phyloP scores from a whole-genome alignment of 2,797 vertebrate genomes.

The Sebastolobus alascanus region DNA sequence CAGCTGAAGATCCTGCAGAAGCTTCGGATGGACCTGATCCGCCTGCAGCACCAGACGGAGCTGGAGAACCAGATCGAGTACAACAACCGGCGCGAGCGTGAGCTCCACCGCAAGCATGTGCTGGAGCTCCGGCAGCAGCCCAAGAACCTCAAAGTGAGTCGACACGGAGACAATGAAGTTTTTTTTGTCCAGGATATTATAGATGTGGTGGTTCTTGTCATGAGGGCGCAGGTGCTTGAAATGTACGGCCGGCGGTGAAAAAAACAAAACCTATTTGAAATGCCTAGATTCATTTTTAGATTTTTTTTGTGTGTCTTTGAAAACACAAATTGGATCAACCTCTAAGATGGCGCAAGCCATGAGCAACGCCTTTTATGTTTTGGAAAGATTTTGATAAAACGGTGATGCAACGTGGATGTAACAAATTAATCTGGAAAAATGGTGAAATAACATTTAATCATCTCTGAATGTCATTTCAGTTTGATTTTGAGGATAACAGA shows the following conservation, averaged over 20 bases:
- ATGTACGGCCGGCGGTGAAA: neutral
- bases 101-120: slow-evolving; percentile 98
- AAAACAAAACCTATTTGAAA: neutral
- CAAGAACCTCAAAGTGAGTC: slow-evolving; percentile 94
- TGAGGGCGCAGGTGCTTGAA: neutral
- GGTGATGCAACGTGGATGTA: slow-evolving; percentile 74
- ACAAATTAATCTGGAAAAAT: slow-evolving; percentile 53
- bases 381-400: slow-evolving; percentile 46
- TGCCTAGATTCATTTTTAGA: neutral
- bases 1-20: slow-evolving; percentile 98
- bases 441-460: slow-evolving; percentile 34
- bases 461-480: slow-evolving; percentile 31
- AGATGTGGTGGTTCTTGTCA: neutral
- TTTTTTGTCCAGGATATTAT: neutral
- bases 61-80: slow-evolving; percentile 99
- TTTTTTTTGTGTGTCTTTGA: slow-evolving; percentile 20
- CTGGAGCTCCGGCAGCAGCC: slow-evolving; percentile 99
- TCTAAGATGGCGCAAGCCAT: slow-evolving; percentile 61
- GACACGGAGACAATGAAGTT: neutral
- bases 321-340: slow-evolving; percentile 27
- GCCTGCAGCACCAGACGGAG: slow-evolving; percentile 99
- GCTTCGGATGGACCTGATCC: slow-evolving; percentile 99
- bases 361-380: slow-evolving; percentile 55
- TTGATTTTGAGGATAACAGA: slow-evolving; percentile 27
- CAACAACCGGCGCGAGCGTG: slow-evolving; percentile 97